Evolutionary conservation across 2,888 invertebrate genomes (phyloP), one percentile per base, ranked within the genome.

Genomic region (Polia nebulosa): DNA sequence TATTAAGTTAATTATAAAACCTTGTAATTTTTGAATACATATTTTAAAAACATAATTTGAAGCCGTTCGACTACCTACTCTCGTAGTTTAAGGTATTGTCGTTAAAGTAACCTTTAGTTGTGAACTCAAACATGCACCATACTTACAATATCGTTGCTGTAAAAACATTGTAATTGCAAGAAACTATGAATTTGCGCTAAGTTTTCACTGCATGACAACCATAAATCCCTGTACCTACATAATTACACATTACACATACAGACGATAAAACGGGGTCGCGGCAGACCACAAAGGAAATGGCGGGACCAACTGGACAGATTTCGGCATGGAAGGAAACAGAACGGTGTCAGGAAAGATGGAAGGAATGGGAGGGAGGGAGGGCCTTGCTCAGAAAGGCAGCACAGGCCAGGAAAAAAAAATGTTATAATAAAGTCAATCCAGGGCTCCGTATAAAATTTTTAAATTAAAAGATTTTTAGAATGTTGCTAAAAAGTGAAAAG

Each of bases 201-300:
- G 20, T 52, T 29, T 52, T 52, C 29, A 51, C 29, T 20, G 20
- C 51, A 32, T 52, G 20, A 7, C 13, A 7, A 27, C n/a, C 13
- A 15, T 27, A 56, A 25, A 39, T 56, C 22, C 17, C 17, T 25
- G 1, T 3, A 2, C 13, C 20, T 32, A n/a, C 8, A 25, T 53
- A 59, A 55, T 36, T 27, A 34, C 52, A 17, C 51, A n/a, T 32
- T 32, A n/a, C 13, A 15, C n/a, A 15, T 29, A 29, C 57, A 57
- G 27, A 44, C 11, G 44, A 44, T 45, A 29, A 45, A 11, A 17
- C 3, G 11, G 17, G 44, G 32, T 45, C 11, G 29, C 22, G 32
- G 17, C 17, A 45, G 47, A 13, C n/a, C 51, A 32, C 17, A 22
- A 51, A 51, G 59, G 22, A 52, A 25, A 59, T 51, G 13, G 25